Percentiles rank a stretch among this genome's conserved stretches.
These are phyloP conservation scores for Neodiprion fabricii DNA, from an alignment of 1,140 invertebrate genomes.

Conservation along the genomic window DNA sequence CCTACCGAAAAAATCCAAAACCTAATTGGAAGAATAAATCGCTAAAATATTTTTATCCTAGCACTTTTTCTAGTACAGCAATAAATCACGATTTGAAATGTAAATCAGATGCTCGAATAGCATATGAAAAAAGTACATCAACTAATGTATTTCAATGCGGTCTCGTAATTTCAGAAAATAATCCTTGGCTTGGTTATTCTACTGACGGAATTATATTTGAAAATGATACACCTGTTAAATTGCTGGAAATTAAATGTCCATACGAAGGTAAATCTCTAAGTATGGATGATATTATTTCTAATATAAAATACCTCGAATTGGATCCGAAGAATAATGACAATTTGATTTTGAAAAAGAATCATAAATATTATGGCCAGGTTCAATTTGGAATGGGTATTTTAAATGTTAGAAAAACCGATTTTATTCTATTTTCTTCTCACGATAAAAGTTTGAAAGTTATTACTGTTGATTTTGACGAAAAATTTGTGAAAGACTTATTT, in stretches of 20 bases:
- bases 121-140: too few species aligned
- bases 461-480: conserved; percentile 15
- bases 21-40: too few species aligned
- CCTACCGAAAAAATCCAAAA: too few species aligned
- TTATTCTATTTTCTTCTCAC: conserved; percentile 10
- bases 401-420: conserved; percentile 12
- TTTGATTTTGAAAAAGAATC: conserved; percentile 12
- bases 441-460: not conserved
- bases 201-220: too few species aligned
- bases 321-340: not conserved
- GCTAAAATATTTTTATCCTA: too few species aligned
- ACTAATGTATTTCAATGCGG: too few species aligned
- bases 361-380: not conserved
- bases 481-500: not conserved
- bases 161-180: too few species aligned
- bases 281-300: not conserved
- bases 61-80: too few species aligned
- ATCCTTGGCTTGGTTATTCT: too few species aligned
- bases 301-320: not conserved
- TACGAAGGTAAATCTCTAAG: not conserved
- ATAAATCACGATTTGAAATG: too few species aligned
- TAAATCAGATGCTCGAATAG: too few species aligned
- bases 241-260: not conserved
- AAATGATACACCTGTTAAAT: too few species aligned
- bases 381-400: not conserved